Evolutionary conservation across 2,113 vertebrate species (phyloP).

Genomic region (Mirza zaza): DNA sequence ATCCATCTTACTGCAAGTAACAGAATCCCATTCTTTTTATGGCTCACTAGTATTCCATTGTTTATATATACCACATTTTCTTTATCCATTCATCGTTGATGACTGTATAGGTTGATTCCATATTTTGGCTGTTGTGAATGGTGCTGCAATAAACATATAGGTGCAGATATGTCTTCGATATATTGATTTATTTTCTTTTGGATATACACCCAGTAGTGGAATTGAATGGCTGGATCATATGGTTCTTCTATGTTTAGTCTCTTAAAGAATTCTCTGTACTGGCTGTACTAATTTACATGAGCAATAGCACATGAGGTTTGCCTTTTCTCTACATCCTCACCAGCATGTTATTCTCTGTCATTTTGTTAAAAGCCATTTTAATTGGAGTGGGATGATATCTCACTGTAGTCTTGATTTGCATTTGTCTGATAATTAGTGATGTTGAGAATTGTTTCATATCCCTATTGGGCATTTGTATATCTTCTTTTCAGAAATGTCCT

Average conservation of each 20-base stretch:
- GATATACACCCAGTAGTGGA: neutral
- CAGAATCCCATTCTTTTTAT: neutral
- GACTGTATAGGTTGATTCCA: neutral
- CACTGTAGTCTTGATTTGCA: neutral
- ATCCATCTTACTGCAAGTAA: neutral
- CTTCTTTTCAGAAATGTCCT: neutral
- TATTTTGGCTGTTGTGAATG: neutral
- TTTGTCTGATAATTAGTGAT: neutral
- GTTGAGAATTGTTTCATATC: neutral
- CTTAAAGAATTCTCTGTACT: neutral
- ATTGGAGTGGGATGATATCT: too few species aligned
- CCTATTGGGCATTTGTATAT: neutral
- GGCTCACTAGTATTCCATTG: neutral
- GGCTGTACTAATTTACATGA: neutral
- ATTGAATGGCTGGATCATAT: too few species aligned
- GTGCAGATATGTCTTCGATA: neutral
- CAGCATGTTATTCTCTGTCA: neutral
- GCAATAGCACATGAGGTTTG: neutral
- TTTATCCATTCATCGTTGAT: neutral
- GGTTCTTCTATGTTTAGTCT: neutral
- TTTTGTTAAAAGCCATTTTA: neutral
- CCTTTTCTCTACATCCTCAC: neutral
- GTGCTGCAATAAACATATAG: neutral
- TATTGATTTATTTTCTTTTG: neutral
- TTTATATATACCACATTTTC: neutral